Evolutionary conservation across 2,113 vertebrate species (phyloP), one percentile per base, ranked within the genome.

Genomic region (Sterna hirundo): DNA sequence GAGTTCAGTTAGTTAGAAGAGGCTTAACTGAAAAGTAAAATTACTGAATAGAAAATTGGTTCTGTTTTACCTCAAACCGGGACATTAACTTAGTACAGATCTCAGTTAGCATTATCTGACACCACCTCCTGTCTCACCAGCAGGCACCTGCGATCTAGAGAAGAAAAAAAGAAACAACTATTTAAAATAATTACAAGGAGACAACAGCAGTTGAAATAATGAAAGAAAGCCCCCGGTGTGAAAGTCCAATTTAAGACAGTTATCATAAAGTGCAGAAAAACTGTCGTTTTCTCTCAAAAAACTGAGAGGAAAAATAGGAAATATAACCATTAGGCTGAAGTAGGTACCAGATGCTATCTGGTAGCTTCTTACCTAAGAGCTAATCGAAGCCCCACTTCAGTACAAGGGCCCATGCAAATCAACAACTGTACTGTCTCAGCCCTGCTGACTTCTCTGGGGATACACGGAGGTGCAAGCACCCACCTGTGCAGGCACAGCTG

Each of bases 401-500:
- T 13, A 25, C 18, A n/a, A 38, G 10, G 10, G 7, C 27, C 6
- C 10, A 18, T 19, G 21, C 7, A 75, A 40, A 68, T 6, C 9
- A 40, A 12, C 5, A 60, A 6, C 19, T 38, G 4, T 25, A 12
- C 9, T 69, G 15, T 32, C 26, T 49, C 23, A 70, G 10, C 36
- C 40, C 36, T 79, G 6, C 9, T 52, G 55, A 54, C n/a, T 58
- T 26, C 19, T 65, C 20, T 26, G 7, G 4, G 11, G 6, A 29
- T 6, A 40, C 19, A 36, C 0, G 1, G 29, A 65, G 6, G 6
- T n/a, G 11, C 6, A 2, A 27, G 15, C 5, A 34, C 3, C 6
- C 22, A n/a, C 8, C 32, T 65, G 1, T 20, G 11, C 10, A 62
- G n/a, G 9, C 18, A 51, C 9, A 55, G 2, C 29, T 17, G 17